A percentile compares a stretch with the other conserved stretches of the same genome.
These are phyloP conservation scores for Athalia cordata DNA, from an alignment of 2,888 invertebrate species.

Conservation along the genomic window DNA sequence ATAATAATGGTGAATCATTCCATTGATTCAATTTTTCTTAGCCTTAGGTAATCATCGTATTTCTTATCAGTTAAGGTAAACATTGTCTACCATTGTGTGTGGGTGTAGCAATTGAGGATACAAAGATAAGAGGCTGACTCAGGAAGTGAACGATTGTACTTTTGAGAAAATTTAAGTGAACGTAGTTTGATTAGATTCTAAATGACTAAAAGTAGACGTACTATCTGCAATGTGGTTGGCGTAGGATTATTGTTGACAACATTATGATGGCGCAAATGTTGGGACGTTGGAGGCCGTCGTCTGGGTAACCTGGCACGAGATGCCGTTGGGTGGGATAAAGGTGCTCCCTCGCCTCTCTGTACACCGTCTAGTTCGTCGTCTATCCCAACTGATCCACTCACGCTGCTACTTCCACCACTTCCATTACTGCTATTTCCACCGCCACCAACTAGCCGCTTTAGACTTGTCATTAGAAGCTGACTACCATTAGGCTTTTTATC, in stretches of 20 bases:
- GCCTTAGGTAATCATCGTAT: background rate
- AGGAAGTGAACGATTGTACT: background rate
- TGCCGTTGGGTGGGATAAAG: constrained; percentile 75
- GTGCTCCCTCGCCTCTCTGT: constrained; percentile 72
- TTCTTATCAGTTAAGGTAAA: constrained; percentile 17
- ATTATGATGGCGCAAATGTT: constrained; percentile 64
- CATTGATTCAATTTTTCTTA: background rate
- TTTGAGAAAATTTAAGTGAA: background rate
- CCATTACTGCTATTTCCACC: constrained; percentile 55
- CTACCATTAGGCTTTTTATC: constrained; percentile 63
- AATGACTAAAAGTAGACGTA: background rate
- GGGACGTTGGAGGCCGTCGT: constrained; percentile 78
- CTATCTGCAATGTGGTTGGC: constrained; percentile 44
- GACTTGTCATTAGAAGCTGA: constrained; percentile 62
- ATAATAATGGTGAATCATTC: constrained; percentile 8
- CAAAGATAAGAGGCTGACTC: background rate
- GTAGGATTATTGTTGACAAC: constrained; percentile 52
- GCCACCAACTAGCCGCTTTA: constrained; percentile 64
- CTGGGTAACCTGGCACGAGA: constrained; percentile 80
- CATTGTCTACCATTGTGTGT: background rate
- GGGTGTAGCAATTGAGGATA: background rate
- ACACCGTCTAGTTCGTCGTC: constrained; percentile 74
- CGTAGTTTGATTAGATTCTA: background rate
- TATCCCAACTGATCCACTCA: constrained; percentile 50
- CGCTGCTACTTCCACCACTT: constrained; percentile 54